Conservation (phyloP, 2,113 vertebrate species). For the Gobio gobio region DNA sequence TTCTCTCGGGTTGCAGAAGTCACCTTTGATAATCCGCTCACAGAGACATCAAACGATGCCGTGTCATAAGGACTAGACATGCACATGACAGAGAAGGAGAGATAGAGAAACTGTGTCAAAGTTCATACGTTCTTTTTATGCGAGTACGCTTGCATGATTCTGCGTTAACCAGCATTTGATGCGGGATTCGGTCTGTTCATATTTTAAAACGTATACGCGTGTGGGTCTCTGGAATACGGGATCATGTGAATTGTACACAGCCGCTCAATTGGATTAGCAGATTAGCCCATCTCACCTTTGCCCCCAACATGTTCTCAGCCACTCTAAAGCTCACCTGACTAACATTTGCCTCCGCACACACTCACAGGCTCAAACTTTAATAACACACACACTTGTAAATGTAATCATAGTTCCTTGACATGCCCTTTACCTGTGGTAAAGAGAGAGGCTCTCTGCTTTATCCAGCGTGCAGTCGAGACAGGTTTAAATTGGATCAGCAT, state of each 20-base stretch:
- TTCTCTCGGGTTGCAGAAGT: conserved; percentile 65
- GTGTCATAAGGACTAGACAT: conserved; percentile 63
- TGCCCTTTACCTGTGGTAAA: conserved; percentile 24
- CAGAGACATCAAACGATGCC: conserved; percentile 56
- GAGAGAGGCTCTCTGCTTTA: background rate
- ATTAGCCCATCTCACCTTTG: conserved; percentile 77
- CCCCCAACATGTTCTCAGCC: conserved; percentile 68
- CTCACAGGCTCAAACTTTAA: conserved; percentile 7
- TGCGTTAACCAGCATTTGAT: background rate
- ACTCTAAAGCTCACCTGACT: conserved; percentile 63
- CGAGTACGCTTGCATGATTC: background rate
- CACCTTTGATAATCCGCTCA: conserved; percentile 78
- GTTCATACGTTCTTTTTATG: background rate
- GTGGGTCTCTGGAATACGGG: conserved; percentile 16
- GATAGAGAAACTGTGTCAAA: conserved; percentile 49
- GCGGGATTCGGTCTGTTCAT: conserved; percentile 20
- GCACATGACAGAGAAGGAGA: conserved; percentile 48
- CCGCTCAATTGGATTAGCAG: conserved; percentile 78
- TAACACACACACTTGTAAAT: conserved; percentile 25
- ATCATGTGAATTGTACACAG: conserved; percentile 74
- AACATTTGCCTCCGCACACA: conserved; percentile 34
- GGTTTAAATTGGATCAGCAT: conserved; percentile 32
- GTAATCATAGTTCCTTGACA: conserved; percentile 40
- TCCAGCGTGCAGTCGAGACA: background rate
- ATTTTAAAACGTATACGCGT: conserved; percentile 21